Evolutionary conservation across 2,888 invertebrate species (phyloP).

Genomic region (Eristalinus aeneus): DNA sequence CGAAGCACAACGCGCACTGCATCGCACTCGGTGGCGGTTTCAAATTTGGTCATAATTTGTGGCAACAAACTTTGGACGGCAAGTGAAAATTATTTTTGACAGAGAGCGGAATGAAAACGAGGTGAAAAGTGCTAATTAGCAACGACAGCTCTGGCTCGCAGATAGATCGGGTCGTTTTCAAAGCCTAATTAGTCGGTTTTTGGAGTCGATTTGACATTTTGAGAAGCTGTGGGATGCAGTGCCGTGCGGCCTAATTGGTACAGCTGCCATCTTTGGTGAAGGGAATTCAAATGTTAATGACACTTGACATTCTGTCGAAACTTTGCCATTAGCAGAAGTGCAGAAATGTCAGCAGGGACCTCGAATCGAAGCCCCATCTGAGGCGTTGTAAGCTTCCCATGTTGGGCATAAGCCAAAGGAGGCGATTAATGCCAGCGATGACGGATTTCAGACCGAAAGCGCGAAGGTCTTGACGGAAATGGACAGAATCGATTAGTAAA

Average conservation of each 20-base stretch:
- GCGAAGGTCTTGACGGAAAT: too few species aligned
- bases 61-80: constrained; percentile 28
- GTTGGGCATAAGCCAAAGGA: too few species aligned
- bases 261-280: background rate
- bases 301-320: background rate
- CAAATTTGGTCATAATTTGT: constrained; percentile 57
- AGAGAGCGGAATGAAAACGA: background rate
- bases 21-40: background rate
- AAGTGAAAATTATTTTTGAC: constrained; percentile 53
- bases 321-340: too few species aligned
- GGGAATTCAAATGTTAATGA: background rate
- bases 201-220: background rate
- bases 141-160: constrained; percentile 10
- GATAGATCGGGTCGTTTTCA: constrained; percentile 12
- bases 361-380: background rate
- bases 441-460: too few species aligned
- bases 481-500: too few species aligned
- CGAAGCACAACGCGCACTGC: constrained; percentile 37
- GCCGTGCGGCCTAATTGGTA: too few species aligned
- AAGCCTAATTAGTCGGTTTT: constrained; percentile 44
- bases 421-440: too few species aligned
- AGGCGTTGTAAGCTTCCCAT: background rate
- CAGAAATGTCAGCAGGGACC: too few species aligned
- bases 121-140: constrained; percentile 45
- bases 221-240: background rate